phyloP scores from a whole-genome alignment of 64 coral and sea anemone species.

The Montipora capricornis region DNA sequence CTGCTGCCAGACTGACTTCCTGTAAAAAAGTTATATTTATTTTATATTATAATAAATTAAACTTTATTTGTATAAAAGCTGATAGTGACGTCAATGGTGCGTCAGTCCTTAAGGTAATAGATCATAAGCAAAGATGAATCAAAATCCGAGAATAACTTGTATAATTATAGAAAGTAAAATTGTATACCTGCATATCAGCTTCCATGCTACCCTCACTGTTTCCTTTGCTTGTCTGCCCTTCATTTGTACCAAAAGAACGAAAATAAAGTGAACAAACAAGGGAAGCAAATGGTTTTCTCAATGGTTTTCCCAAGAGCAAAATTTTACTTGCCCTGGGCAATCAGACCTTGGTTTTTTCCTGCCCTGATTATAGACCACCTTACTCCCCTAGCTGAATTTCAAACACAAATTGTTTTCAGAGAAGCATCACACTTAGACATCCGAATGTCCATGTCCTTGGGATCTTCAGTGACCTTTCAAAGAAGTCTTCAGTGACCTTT shows the following conservation, averaged over 20 bases:
- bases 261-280: constrained; percentile 25
- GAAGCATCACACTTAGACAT: neutral
- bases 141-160: too few species aligned
- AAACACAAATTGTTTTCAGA: neutral
- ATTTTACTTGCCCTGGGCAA: neutral
- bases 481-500: constrained; percentile 5
- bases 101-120: too few species aligned
- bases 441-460: neutral
- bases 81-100: too few species aligned
- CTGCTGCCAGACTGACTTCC: neutral
- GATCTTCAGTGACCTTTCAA: neutral
- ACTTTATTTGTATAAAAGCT: too few species aligned
- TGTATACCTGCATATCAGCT: neutral
- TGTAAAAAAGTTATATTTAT: neutral
- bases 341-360: neutral
- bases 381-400: neutral
- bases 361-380: neutral
- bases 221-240: constrained; percentile 24
- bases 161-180: neutral
- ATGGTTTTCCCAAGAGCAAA: neutral
- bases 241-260: neutral
- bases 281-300: neutral
- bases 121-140: too few species aligned
- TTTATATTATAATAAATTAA: too few species aligned
- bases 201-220: neutral